Evolutionary conservation across 2,797 vertebrate genomes (phyloP).

Genomic region (Clarias laeviceps): DNA sequence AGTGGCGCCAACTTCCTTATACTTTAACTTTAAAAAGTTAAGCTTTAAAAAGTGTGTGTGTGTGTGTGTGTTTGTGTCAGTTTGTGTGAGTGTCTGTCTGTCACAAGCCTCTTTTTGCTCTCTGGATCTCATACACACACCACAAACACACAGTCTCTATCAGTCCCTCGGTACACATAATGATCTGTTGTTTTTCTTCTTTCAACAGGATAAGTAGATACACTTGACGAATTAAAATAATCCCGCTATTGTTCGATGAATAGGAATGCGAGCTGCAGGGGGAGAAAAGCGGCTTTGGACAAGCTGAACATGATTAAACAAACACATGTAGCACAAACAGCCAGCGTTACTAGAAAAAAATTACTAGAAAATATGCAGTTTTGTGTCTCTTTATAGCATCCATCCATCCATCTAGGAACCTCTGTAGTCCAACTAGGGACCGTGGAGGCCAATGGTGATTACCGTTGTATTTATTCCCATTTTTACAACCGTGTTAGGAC

Average conservation of each 20-base stretch:
- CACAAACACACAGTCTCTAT: constrained; percentile 25
- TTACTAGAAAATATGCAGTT: neutral
- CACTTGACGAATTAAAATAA: constrained; percentile 44
- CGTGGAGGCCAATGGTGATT: no score
- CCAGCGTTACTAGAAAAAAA: neutral
- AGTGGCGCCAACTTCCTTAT: neutral
- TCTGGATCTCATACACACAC: constrained; percentile 2
- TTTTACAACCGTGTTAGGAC: no score
- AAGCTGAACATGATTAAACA: neutral
- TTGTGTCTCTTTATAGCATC: neutral
- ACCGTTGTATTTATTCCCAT: no score
- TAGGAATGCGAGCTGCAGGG: constrained; percentile 22
- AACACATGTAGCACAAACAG: neutral
- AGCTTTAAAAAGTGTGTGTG: no score
- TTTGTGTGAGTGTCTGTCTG: neutral
- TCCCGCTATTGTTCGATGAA: constrained; percentile 25
- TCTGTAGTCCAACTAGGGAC: no score
- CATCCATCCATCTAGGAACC: no score
- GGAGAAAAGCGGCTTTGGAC: constrained; percentile 19
- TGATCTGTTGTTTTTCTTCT: constrained; percentile 33
- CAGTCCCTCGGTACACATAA: constrained; percentile 29
- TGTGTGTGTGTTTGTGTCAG: neutral
- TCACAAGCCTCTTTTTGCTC: neutral
- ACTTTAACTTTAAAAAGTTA: neutral
- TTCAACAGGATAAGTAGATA: constrained; percentile 40